Evolutionary conservation across 2,113 vertebrate species (phyloP), one percentile per base, ranked within the genome.

Genomic region (Tor tambroides): DNA sequence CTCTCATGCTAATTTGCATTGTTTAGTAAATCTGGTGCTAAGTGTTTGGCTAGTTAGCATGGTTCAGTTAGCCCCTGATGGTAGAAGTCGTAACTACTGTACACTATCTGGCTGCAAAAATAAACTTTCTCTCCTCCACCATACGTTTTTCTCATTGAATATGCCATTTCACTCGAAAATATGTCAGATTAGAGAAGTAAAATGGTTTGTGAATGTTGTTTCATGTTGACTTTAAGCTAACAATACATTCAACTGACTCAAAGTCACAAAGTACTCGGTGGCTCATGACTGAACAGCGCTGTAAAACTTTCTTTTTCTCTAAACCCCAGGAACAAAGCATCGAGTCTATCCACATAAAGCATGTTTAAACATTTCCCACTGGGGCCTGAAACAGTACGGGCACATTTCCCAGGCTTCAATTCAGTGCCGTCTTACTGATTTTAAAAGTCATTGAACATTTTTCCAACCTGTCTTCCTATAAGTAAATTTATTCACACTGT

Each of bases 331-430:
- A 84, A 84, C 23, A 74, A 84, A 74, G 30, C 30, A 84, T n/a
- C 2, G 4, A 28, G 30, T 74, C 30, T 74, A 84, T 74, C 23
- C 83, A 84, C 46, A 84, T 49, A 51, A 51, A 83, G 11, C 81
- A 51, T 51, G 65, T 71, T 83, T 83, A 83, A 83, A 69, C 46
- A 51, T 83, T 15, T n/a, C 81, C 81, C 41, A 71, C 43, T 23
- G 28, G 43, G 46, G 23, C 49, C 67, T 84, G 67, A 41, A 74
- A 56, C 30, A n/a, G 81, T 69, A 54, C 12, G 7, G 46, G 65
- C 81, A 54, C 81, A 71, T 38, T 74, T 84, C 83, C 67, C 49
- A 75, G 35, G 46, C 51, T 84, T 74, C 69, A 84, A 84, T 74
- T 72, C 43, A n/a, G 63, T 1, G 46, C 49, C 3, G 69, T 74